phyloP scores from a whole-genome alignment of 2,888 invertebrate genomes.

The Eubasilissa splendida region DNA sequence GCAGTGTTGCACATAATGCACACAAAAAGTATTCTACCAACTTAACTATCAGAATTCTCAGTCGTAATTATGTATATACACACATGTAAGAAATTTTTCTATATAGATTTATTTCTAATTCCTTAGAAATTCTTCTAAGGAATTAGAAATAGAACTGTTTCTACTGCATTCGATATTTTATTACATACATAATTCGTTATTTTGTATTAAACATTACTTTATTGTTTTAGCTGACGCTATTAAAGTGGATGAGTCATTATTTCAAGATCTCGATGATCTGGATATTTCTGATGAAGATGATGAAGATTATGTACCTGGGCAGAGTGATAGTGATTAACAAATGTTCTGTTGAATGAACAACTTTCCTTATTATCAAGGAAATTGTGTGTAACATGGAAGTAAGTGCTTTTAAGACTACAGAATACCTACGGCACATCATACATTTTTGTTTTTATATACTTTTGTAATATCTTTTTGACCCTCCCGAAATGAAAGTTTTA shows the following conservation, averaged over 20 bases:
- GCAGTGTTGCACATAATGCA: too few relatives aligned
- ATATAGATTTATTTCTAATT: too few relatives aligned
- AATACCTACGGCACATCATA: conserved; percentile 2
- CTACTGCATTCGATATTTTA: too few relatives aligned
- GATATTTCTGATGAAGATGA: conserved; percentile 81
- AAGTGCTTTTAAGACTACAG: conserved; percentile 11
- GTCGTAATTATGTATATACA: too few relatives aligned
- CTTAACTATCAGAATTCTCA: too few relatives aligned
- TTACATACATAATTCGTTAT: not conserved
- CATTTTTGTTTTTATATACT: conserved; percentile 3
- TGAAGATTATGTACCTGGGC: conserved; percentile 78
- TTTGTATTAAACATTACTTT: not conserved
- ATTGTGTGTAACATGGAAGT: not conserved
- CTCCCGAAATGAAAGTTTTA: too few relatives aligned
- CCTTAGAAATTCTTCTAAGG: too few relatives aligned
- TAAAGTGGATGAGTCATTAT: conserved; percentile 94
- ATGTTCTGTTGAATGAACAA: not conserved
- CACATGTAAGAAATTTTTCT: too few relatives aligned
- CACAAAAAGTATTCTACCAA: too few relatives aligned
- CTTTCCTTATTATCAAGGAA: too few relatives aligned
- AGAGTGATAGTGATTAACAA: conserved; percentile 63
- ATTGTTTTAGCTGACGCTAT: conserved; percentile 79
- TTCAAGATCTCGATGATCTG: conserved; percentile 90
- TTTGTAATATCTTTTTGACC: not conserved
- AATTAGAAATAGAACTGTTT: too few relatives aligned